phyloP scores from a whole-genome alignment of 1,140 invertebrate species.

The Drosophila micromelanica region DNA sequence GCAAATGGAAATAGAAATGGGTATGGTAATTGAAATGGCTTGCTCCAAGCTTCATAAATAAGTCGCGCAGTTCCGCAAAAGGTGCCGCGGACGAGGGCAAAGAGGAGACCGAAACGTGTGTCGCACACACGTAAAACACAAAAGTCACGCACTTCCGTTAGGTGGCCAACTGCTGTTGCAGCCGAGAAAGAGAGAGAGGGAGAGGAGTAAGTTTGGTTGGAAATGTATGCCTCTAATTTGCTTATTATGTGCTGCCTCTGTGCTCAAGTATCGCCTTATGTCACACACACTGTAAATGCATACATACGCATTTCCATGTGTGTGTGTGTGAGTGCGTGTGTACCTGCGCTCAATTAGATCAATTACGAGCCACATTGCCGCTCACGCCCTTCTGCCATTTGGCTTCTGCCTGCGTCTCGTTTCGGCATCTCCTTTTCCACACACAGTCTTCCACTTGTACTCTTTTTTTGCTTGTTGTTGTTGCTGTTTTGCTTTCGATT shows the following conservation, averaged over 20 bases:
- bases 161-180: slow-evolving; percentile 17
- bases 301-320: slow-evolving; percentile 8
- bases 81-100: slow-evolving; percentile 21
- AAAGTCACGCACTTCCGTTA: slow-evolving; percentile 79
- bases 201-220: not conserved
- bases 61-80: slow-evolving; percentile 61
- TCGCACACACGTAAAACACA: slow-evolving; percentile 66
- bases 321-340: slow-evolving; percentile 30
- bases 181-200: not conserved
- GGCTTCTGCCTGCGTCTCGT: slow-evolving; percentile 29
- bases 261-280: slow-evolving; percentile 24
- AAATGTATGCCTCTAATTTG: slow-evolving; percentile 48
- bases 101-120: slow-evolving; percentile 55
- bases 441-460: slow-evolving; percentile 34
- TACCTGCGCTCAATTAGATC: slow-evolving; percentile 77
- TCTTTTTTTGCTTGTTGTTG: slow-evolving; percentile 9
- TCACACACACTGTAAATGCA: slow-evolving; percentile 37
- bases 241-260: slow-evolving; percentile 47
- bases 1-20: slow-evolving; percentile 36
- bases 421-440: slow-evolving; percentile 25
- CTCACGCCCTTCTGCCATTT: slow-evolving; percentile 61
- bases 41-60: slow-evolving; percentile 50
- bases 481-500: slow-evolving; percentile 24
- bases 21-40: slow-evolving; percentile 35
- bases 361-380: slow-evolving; percentile 72